Evolutionary conservation across 1,140 invertebrate genomes (phyloP), one percentile per base, ranked within the genome.

Genomic region (Platyura marginata): DNA sequence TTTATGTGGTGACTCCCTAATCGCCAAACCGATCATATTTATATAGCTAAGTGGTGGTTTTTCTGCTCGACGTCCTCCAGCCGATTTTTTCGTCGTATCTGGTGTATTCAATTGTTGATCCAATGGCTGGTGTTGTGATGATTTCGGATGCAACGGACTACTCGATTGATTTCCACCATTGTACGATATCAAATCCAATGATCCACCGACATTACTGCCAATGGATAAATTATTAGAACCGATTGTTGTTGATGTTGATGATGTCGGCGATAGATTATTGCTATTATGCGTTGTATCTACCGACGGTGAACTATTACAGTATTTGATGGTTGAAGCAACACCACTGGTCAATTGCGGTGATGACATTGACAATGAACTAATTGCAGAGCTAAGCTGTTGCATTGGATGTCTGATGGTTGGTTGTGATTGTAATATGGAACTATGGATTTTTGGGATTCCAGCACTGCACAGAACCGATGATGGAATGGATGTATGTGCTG

Each of bases 1-100:
- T 53, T 89, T 90, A 4, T 74, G 74, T 0, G 89, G 86, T 11
- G 89, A 91, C 48, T 81, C 80, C 55, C 94, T 85, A 43, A 98
- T 97, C 1, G 93, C 93, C 86, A 96, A 96, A 0, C 93, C 91
- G 22, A 98, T 98, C 37, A 98, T 69, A 2, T 92, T 89, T 45
- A 98, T 98, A 62, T 98, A 98, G 3, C 90, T 95, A 50, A 85
- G 90, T 0, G 92, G 92, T 2, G 93, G 93, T 53, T 98, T 98
- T 57, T 97, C 92, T 43, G 89, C 84, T 0, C 83, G 70, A 13
- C 84, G 66, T 0, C 73, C 67, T 10, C 78, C 78, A 0, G 74
- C 65, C 50, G 62, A 49, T 21, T 46, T 46, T 40, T 61, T 61
- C 21, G 52, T 56, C 8, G 54, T 54, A 34, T 57, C 56, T 9